Base-by-base conservation (phyloP, 2,888 invertebrate species). In the Mesorhabditis belari region DNA sequence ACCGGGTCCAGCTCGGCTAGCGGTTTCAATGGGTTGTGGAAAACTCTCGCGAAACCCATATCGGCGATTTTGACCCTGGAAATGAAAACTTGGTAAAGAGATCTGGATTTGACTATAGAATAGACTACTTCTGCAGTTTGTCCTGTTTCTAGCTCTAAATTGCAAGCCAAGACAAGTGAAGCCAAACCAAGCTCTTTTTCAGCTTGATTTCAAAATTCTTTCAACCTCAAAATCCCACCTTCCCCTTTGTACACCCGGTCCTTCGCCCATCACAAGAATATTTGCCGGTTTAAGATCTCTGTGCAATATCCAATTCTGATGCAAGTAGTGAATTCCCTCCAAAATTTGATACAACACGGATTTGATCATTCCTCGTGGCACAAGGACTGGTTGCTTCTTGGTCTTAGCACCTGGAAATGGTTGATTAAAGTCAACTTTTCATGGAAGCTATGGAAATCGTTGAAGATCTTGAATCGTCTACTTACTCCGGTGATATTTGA, bases 261-360 rank as follows among this genome's bases (percentile, higher is more conserved):
- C 96, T 85, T 98, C 96, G 6, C 96, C 98, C 95, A 98, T 98
- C 24, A 98, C 95, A 66, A 98, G 85, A 81, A 98, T 98, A 83
- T 99, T 98, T 3, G 98, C 96, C 5, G 75, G 75, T 60, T 98
- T 98, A 87, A 91, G 82, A 65, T 83, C 81, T 51, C 96, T 87
- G 84, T 98, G 96, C 59, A 98, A 85, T 64, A 98, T 94, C 96
- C 96, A 98, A 83, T 98, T 98, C 67, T 91, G 90, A 85, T 98
- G 98, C 77, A 98, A 86, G 85, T 98, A 98, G 84, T 95, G 93
- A 81, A 98, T 98, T 53, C 72, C 96, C 85, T 95, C 94, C 69
- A 98, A 85, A 81, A 98, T 96, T 85, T 98, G 98, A 85, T 93
- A 95, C 1, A 98, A 85, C 54, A 98, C 85, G 69, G 93, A 94